These are phyloP conservation scores for Eupeodes latifasciatus DNA, from an alignment of 2,888 invertebrate genomes.

Conservation along the genomic window DNA sequence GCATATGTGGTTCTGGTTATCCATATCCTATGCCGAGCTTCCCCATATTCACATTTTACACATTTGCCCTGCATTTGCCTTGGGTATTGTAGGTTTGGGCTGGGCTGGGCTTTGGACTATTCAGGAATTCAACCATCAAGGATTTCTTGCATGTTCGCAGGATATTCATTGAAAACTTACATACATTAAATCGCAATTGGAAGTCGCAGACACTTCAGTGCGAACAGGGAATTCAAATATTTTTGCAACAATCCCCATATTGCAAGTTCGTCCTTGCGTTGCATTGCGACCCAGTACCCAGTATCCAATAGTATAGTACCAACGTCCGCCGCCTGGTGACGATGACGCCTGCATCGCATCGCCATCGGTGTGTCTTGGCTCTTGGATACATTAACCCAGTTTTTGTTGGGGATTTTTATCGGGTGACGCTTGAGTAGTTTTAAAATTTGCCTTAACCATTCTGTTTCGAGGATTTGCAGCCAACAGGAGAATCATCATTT, in stretches of 20 bases:
- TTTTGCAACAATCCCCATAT: not conserved
- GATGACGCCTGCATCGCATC: not conserved
- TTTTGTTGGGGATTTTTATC: constrained; percentile 29
- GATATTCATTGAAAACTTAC: constrained; percentile 48
- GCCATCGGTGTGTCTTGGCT: not conserved
- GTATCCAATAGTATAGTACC: too few species aligned
- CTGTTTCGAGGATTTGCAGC: constrained; percentile 12
- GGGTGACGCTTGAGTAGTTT: constrained; percentile 46
- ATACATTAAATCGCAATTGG: constrained; percentile 40
- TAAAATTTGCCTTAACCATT: constrained; percentile 40
- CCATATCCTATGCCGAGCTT: not conserved
- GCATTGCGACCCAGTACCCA: too few species aligned
- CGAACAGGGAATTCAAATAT: constrained; percentile 17
- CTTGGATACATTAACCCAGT: constrained; percentile 39
- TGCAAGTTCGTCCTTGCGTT: too few species aligned
- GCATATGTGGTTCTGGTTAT: constrained; percentile 21
- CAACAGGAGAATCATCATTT: constrained; percentile 1
- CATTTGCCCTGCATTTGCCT: constrained; percentile 1
- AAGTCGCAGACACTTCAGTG: constrained; percentile 36
- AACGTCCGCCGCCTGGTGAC: not conserved
- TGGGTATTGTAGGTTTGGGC: constrained; percentile 11
- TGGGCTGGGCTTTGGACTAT: not conserved
- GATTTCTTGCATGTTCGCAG: constrained; percentile 44
- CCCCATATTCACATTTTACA: constrained; percentile 9
- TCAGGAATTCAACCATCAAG: constrained; percentile 44